Evolutionary conservation across 2,888 invertebrate species (phyloP).

Genomic region (Aspidapion aeneum): DNA sequence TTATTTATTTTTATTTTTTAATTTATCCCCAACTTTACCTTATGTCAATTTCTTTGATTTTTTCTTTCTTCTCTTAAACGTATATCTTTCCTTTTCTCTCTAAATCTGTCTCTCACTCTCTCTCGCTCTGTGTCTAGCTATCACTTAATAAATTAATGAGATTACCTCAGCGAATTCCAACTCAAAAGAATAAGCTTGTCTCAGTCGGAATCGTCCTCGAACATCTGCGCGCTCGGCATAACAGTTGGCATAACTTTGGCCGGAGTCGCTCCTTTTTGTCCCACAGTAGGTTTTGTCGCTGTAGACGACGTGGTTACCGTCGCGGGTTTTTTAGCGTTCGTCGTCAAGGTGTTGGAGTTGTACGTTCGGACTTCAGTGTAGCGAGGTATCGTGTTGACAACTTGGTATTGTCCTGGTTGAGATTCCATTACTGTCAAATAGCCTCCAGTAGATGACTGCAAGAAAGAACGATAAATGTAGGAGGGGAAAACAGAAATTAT

Average conservation of each 20-base stretch:
- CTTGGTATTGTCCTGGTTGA: conserved; percentile 40
- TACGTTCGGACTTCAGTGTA: background rate
- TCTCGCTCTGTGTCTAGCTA: too few relatives aligned
- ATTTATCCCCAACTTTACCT: too few relatives aligned
- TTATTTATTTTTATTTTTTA: too few relatives aligned
- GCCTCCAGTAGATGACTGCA: conserved; percentile 30
- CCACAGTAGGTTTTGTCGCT: conserved; percentile 5
- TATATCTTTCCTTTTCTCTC: too few relatives aligned
- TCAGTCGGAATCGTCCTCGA: conserved; percentile 25
- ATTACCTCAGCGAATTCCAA: background rate
- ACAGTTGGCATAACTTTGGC: conserved; percentile 5
- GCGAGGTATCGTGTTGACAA: conserved; percentile 18
- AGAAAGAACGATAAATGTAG: conserved; percentile 18
- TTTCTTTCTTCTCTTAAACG: too few relatives aligned
- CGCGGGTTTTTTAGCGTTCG: background rate
- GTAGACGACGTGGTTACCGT: background rate
- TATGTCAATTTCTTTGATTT: too few relatives aligned
- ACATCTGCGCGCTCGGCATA: conserved; percentile 14
- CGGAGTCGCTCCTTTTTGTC: conserved; percentile 20
- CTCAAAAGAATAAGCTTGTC: background rate
- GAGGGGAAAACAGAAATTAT: background rate
- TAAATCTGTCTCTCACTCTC: too few relatives aligned
- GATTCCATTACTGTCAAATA: conserved; percentile 41
- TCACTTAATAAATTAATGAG: too few relatives aligned
- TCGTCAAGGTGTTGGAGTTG: conserved; percentile 1